Conservation (phyloP, 2,113 vertebrate species). For the Neopipo cinnamomea region DNA sequence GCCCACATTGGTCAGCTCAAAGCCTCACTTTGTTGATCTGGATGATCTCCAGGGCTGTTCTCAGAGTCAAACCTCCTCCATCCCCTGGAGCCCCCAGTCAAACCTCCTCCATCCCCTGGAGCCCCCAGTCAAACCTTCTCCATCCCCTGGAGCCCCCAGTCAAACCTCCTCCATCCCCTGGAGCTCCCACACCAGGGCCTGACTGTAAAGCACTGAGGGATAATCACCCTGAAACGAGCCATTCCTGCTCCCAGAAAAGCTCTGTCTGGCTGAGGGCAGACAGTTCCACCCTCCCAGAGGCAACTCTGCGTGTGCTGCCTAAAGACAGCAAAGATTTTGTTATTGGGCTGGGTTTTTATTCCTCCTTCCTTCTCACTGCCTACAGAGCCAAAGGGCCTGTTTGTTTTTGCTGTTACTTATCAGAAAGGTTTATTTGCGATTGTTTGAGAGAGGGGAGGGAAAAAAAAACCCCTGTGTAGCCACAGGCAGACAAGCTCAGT, state of each 20-base stretch:
- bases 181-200: neutral
- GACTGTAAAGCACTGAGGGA: neutral
- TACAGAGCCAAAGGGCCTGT: conserved; percentile 58
- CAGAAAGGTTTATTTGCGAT: conserved; percentile 60
- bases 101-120: neutral
- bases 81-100: neutral
- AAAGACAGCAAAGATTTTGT: neutral
- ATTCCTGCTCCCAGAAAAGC: neutral
- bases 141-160: neutral
- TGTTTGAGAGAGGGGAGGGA: conserved; percentile 5
- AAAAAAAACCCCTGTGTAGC: neutral
- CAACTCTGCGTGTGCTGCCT: neutral
- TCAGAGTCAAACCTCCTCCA: neutral
- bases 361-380: conserved; percentile 17
- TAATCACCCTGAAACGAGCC: neutral
- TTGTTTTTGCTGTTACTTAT: conserved; percentile 63
- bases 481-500: conserved; percentile 46
- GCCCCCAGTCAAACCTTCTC: neutral
- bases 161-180: neutral
- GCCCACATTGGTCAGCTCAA: neutral
- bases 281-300: neutral
- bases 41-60: neutral
- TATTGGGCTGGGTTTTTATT: neutral
- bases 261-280: neutral
- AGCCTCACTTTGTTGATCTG: neutral